Conservation (phyloP, 1,140 invertebrate species). For the Ectropis grisescens region DNA sequence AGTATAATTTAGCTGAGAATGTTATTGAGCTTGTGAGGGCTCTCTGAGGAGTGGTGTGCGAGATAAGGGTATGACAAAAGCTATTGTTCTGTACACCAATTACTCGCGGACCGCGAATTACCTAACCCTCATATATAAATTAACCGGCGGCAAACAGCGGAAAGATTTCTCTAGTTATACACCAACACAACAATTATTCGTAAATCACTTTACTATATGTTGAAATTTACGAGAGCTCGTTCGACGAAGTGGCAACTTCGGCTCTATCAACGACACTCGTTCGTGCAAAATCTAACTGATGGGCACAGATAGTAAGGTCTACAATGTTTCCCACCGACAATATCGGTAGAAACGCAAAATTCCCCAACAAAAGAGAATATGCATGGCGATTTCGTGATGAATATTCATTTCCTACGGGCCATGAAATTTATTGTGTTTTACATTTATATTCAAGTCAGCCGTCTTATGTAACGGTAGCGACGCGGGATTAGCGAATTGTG, state of each 20-base stretch:
- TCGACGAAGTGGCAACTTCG: conserved; percentile 30
- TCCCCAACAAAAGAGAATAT: conserved; percentile 64
- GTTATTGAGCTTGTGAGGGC: conserved; percentile 40
- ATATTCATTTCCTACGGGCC: conserved; percentile 70
- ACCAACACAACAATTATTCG: conserved; percentile 70
- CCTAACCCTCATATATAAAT: conserved; percentile 70
- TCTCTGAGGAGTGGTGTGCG: conserved; percentile 42
- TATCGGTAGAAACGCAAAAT: conserved; percentile 44
- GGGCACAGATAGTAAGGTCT: conserved; percentile 31
- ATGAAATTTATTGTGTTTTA: conserved; percentile 71
- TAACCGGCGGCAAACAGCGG: conserved; percentile 66
- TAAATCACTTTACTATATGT: conserved; percentile 71
- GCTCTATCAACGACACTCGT: conserved; percentile 20
- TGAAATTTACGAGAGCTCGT: conserved; percentile 64
- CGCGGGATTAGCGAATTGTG: conserved; percentile 64
- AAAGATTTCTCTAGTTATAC: conserved; percentile 71
- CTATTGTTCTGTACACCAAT: conserved; percentile 68
- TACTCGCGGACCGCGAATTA: conserved; percentile 67
- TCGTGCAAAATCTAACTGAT: conserved; percentile 41
- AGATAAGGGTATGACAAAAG: conserved; percentile 68
- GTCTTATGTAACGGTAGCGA: conserved; percentile 68
- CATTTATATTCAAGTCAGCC: conserved; percentile 68
- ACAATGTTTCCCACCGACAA: conserved; percentile 22
- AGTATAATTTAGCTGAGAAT: conserved; percentile 41
- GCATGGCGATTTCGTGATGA: conserved; percentile 70